Evolutionary conservation across 2,113 vertebrate species (phyloP).

Genomic region (Callospermophilus lateralis): DNA sequence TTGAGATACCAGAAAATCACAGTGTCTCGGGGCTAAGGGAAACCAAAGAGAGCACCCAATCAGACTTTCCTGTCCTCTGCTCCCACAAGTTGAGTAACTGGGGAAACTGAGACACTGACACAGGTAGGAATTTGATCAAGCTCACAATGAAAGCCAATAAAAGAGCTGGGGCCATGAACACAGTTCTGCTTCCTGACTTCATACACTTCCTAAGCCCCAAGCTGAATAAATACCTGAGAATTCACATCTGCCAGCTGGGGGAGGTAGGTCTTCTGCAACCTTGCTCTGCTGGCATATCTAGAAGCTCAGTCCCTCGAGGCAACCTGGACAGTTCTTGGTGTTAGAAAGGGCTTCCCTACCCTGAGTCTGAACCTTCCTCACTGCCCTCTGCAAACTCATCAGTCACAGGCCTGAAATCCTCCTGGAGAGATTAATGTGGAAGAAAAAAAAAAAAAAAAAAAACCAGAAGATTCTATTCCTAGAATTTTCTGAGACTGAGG

Average conservation of each 20-base stretch:
- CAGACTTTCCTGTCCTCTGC: not conserved
- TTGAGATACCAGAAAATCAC: slow-evolving; percentile 11
- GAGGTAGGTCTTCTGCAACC: not conserved
- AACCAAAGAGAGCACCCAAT: not conserved
- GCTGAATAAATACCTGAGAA: not conserved
- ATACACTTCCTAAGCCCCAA: not conserved
- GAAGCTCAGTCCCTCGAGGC: not conserved
- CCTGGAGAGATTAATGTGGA: not conserved
- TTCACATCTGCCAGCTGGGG: too few species aligned
- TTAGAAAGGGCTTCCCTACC: not conserved
- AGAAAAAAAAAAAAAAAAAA: not conserved
- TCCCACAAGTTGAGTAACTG: not conserved
- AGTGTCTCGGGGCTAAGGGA: not conserved
- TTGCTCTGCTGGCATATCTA: not conserved
- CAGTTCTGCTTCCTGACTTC: not conserved
- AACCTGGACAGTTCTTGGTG: not conserved
- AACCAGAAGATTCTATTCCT: not conserved
- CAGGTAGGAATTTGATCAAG: not conserved
- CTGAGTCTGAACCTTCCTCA: not conserved
- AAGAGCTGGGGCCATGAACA: not conserved
- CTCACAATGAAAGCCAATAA: not conserved
- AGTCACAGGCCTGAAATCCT: not conserved
- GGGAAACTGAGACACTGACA: not conserved
- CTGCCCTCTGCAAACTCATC: not conserved
- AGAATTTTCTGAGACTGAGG: not conserved